These are phyloP conservation scores for Trematocara variabile DNA, from an alignment of 2,113 vertebrate species.

Conservation along the genomic window DNA sequence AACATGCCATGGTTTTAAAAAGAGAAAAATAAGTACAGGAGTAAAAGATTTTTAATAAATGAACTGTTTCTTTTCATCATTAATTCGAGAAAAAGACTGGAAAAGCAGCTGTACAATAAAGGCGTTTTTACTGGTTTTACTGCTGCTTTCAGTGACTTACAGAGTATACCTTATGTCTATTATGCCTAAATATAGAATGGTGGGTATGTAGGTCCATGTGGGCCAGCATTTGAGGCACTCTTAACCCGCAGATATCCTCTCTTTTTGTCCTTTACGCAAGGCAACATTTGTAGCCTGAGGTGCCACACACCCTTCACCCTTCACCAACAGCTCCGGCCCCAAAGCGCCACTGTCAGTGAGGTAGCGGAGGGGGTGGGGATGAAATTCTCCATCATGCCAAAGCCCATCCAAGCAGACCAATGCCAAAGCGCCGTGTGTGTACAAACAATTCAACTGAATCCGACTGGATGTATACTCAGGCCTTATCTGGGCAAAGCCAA, in stretches of 20 bases:
- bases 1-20: neutral
- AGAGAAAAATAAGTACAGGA: neutral
- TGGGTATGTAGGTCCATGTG: slow-evolving; percentile 17
- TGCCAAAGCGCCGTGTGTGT: slow-evolving; percentile 56
- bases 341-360: slow-evolving; percentile 26
- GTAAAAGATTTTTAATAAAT: neutral
- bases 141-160: neutral
- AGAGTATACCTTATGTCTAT: slow-evolving; percentile 9
- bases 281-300: slow-evolving; percentile 41
- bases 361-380: neutral
- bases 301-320: slow-evolving; percentile 61
- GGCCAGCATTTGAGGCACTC: slow-evolving; percentile 18
- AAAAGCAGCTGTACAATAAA: neutral
- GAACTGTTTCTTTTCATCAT: neutral
- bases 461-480: slow-evolving; percentile 60
- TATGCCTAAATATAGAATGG: slow-evolving; percentile 17
- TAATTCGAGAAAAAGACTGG: neutral
- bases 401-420: slow-evolving; percentile 50
- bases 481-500: slow-evolving; percentile 63
- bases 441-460: slow-evolving; percentile 67
- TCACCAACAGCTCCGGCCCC: slow-evolving; percentile 38
- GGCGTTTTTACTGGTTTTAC: neutral
- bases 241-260: slow-evolving; percentile 12
- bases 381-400: slow-evolving; percentile 41
- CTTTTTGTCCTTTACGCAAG: slow-evolving; percentile 56